phyloP scores from a whole-genome alignment of 2,888 invertebrate species.

The Drosophila emarginata region DNA sequence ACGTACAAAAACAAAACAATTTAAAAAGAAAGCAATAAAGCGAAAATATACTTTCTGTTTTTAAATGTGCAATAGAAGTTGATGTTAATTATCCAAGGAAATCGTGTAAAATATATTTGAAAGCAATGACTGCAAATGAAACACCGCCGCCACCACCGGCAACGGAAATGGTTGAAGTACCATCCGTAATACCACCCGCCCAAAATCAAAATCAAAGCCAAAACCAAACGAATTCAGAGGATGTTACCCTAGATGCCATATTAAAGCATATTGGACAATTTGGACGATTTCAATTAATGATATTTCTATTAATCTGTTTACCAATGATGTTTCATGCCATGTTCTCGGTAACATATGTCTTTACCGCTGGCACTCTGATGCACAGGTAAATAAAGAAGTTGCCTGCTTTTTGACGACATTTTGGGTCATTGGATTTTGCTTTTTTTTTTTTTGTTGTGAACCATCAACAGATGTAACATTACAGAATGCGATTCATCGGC shows the following conservation, averaged over 20 bases:
- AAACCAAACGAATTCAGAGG: conserved; percentile 48
- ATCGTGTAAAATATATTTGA: not conserved
- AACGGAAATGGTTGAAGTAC: conserved; percentile 23
- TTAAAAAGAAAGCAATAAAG: conserved; percentile 12
- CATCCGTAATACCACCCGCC: conserved; percentile 20
- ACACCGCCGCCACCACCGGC: not conserved
- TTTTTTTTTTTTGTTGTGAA: conserved; percentile 22
- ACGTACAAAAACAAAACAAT: conserved; percentile 61
- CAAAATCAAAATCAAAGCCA: conserved; percentile 11
- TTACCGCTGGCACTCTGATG: conserved; percentile 87
- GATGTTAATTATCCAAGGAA: not conserved
- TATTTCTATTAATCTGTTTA: conserved; percentile 85
- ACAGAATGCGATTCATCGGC: conserved; percentile 79
- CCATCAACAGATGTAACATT: conserved; percentile 80
- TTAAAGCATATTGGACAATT: conserved; percentile 85
- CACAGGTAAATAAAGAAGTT: conserved; percentile 85
- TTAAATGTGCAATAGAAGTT: not conserved
- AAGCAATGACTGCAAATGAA: conserved; percentile 50
- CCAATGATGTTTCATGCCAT: conserved; percentile 87
- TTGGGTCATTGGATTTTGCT: not conserved
- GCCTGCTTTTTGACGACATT: too few species aligned
- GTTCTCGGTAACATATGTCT: conserved; percentile 87
- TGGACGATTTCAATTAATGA: conserved; percentile 86
- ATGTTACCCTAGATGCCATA: conserved; percentile 75
- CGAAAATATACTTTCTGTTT: not conserved